Base-by-base conservation (phyloP, 2,797 vertebrate genomes). In the Sitta carolinensis region DNA sequence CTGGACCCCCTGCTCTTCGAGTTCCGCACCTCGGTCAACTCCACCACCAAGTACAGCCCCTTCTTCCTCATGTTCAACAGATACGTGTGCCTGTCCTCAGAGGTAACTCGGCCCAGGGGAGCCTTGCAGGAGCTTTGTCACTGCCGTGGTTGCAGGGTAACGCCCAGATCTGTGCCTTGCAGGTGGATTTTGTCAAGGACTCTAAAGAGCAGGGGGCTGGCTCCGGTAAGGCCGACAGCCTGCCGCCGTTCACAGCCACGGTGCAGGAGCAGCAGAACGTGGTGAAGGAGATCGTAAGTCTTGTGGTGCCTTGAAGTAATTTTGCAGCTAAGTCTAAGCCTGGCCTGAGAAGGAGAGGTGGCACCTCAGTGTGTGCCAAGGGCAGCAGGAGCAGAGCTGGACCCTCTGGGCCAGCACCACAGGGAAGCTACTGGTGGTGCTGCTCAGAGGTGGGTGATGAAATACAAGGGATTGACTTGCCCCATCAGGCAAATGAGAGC, bases 61-160 rank as follows among this genome's bases (percentile, higher is more conserved):
- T 98, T 98, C 93, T 98, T 98, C 74, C 98, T 99, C 90, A 98
- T 99, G 98, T 99, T 99, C 92, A 99, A 98, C 97, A 98, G 98
- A 97, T 98, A 98, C 15, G 97, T 97, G n/a, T 97, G 95, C 91
- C 91, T 98, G 67, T 98, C 98, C 0, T 97, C 95, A 2, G 96
- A 97, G 97, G 98, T 98, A 97, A 94, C 83, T 20, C 0, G 0
- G 5, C 23, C 12, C n/a, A 8, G 42, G 45, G 50, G 67, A 36
- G 57, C 9, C 51, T 20, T 4, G 43, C 16, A 16, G 63, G 72
- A 30, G 66, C 36, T 75, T 42, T 83, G 69, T 34, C 23, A 0
- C 26, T 55, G 78, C 29, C 0, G 0, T 1, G 22, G 30, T 13
- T 30, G 29, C n/a, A 4, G 27, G 17, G 36, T 94, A n/a, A 93